Conservation (phyloP, 1,140 invertebrate species). For the Temnothorax curvispinosus region DNA sequence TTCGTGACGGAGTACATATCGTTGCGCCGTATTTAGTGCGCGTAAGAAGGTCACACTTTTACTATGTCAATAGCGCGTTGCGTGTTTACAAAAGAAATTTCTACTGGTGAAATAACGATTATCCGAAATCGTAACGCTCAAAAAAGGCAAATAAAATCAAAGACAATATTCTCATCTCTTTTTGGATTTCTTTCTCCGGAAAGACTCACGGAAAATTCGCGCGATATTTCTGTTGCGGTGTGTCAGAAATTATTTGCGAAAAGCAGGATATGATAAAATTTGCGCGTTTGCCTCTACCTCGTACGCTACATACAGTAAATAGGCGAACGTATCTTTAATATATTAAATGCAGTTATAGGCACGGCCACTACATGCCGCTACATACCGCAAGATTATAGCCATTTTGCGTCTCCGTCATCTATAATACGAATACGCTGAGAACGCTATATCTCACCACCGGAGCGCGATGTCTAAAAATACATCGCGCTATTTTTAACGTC, state of each 20-base stretch:
- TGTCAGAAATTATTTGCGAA: background rate
- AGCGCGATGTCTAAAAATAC: conserved; percentile 74
- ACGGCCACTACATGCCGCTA: conserved; percentile 6
- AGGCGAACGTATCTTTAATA: background rate
- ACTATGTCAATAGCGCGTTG: background rate
- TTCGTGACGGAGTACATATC: conserved; percentile 19
- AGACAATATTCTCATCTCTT: background rate
- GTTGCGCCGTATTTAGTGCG: conserved; percentile 30
- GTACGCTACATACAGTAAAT: background rate
- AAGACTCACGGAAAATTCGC: background rate
- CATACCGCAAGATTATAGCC: conserved; percentile 53
- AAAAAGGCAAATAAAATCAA: background rate
- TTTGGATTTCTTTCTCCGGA: too few species aligned
- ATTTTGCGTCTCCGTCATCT: conserved; percentile 52
- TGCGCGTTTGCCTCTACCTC: background rate
- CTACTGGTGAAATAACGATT: background rate
- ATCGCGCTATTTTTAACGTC: conserved; percentile 72
- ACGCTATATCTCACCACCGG: conserved; percentile 47
- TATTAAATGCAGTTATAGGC: background rate
- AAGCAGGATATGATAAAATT: background rate
- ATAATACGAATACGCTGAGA: conserved; percentile 37
- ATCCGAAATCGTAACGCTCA: too few species aligned
- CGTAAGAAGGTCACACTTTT: background rate
- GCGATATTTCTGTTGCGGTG: background rate
- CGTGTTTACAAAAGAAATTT: background rate